These are phyloP conservation scores for Synergus itoensis DNA, from an alignment of 2,888 invertebrate genomes.

Conservation along the genomic window DNA sequence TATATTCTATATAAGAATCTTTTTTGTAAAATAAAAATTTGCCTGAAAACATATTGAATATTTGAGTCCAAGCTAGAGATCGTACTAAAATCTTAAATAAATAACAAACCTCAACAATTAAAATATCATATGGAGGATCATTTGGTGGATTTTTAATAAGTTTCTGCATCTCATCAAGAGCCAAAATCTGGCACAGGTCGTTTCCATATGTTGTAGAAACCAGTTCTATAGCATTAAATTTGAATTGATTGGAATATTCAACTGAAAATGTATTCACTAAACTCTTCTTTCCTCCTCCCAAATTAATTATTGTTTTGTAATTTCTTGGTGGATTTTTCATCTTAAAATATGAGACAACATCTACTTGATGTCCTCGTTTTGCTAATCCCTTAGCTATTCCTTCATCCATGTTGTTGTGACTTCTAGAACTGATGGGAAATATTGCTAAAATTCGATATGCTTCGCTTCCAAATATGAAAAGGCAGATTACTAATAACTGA, in stretches of 20 bases:
- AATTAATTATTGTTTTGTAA: constrained; percentile 72
- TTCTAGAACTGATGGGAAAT: constrained; percentile 77
- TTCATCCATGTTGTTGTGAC: constrained; percentile 78
- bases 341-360: constrained; percentile 72
- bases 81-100: too few species aligned
- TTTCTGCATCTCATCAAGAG: constrained; percentile 56
- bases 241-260: constrained; percentile 47
- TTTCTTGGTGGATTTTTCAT: constrained; percentile 67
- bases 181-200: constrained; percentile 57
- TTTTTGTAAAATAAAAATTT: not conserved
- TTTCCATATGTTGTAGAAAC: constrained; percentile 52
- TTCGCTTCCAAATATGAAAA: constrained; percentile 6
- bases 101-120: constrained; percentile 63
- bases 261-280: constrained; percentile 62
- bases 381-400: constrained; percentile 76
- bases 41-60: too few species aligned
- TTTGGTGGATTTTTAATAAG: constrained; percentile 63
- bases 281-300: constrained; percentile 51
- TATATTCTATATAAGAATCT: not conserved
- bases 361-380: too few species aligned
- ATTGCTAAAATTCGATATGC: constrained; percentile 76
- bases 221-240: not conserved
- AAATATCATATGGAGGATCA: constrained; percentile 65
- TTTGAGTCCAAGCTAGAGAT: too few species aligned
- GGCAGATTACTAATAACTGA: not conserved